Evolutionary conservation across 2,888 invertebrate species (phyloP), one percentile per base, ranked within the genome.

Genomic region (Pollenia amentaria): DNA sequence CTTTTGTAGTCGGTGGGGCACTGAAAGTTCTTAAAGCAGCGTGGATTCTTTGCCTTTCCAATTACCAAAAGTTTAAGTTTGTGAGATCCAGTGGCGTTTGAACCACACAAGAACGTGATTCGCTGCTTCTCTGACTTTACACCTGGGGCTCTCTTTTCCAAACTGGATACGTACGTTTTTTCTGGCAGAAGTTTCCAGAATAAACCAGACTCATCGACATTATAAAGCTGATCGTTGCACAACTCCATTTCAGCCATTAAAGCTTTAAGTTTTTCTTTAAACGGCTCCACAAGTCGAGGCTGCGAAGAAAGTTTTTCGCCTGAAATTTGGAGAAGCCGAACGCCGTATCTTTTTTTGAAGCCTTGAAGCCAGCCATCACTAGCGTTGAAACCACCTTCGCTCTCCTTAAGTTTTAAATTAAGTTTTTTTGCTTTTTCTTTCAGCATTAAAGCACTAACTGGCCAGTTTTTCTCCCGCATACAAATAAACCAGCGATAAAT

Each of bases 21-120:
- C 14, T 4, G 21, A 14, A 70, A 84, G 51, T 84, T 80, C 60
- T 79, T 86, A 69, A 86, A 78, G 44, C 78, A 48, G 38, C 70
- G 62, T 51, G 65, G 77, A 57, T 84, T 87, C 29, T 84, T 76
- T 16, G 80, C 76, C 48, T 87, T 84, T 53, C 72, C 76, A 64
- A 81, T 79, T 62, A 76, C 57, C 70, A 87, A 64, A 40, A 85
- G 79, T 57, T 82, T 79, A 42, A 83, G 79, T 64, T 62, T 85
- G 65, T 85, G 78, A 21, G 18, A 16, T 8, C 78, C 77, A 40
- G 73, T 46, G 44, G 85, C 67, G 64, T 82, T 85, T 81, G 57
- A 14, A 38, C 62, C 57, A 73, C 78, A 73, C 65, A 82, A 38
- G 60, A 82, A 85, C 44, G 65, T 75, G 73, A 57, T n/a, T 78